These are phyloP conservation scores for Mellivora capensis DNA, from an alignment of 2,113 vertebrate species.

Conservation along the genomic window DNA sequence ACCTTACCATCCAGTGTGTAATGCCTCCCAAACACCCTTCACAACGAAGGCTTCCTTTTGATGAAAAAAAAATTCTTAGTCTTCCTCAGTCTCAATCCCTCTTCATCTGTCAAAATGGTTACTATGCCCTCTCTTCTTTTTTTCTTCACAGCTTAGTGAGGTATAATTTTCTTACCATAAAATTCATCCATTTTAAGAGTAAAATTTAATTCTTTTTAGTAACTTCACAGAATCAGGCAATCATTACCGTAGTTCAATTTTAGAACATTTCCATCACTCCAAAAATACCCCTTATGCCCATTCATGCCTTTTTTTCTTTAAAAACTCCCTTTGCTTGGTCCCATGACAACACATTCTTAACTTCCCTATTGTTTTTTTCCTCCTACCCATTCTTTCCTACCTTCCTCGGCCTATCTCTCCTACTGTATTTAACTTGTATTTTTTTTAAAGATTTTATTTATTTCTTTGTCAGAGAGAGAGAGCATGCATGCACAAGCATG, in stretches of 20 bases:
- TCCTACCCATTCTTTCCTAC: neutral
- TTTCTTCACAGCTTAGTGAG: neutral
- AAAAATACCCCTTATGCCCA: neutral
- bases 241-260: neutral
- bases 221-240: neutral
- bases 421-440: neutral
- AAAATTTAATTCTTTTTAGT: conserved; percentile 19
- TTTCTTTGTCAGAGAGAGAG: too few species aligned
- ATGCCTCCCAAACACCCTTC: neutral
- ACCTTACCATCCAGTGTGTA: neutral
- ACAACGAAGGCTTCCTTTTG: neutral
- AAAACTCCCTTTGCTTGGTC: neutral
- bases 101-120: neutral
- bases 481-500: neutral
- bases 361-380: neutral
- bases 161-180: conserved; percentile 10
- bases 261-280: conserved; percentile 4
- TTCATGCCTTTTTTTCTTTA: neutral
- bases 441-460: too few species aligned
- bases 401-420: neutral
- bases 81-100: neutral
- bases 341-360: neutral
- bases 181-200: neutral
- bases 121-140: neutral
- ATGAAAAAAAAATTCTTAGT: neutral